Conservation (phyloP, 2,113 vertebrate genomes). For the Manacus vitellinus region DNA sequence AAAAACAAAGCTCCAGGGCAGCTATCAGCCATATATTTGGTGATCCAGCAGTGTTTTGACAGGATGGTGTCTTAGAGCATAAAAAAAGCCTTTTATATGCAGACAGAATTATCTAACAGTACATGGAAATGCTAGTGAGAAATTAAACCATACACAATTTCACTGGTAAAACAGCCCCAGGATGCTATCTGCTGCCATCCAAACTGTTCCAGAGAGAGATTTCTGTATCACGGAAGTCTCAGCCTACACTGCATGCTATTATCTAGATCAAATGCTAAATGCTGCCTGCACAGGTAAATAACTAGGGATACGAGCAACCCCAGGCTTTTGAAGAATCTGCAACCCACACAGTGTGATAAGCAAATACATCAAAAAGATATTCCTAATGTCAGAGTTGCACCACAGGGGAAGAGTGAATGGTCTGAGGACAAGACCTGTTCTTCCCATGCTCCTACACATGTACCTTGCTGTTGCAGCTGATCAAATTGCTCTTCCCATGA, state of each 20-base stretch:
- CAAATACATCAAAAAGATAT: neutral
- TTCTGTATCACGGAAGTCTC: neutral
- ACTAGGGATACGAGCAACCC: neutral
- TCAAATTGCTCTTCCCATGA: neutral
- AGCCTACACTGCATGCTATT: neutral
- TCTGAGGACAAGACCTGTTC: neutral
- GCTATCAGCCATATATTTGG: neutral
- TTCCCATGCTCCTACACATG: rapidly evolving
- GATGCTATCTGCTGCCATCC: neutral
- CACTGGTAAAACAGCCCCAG: neutral
- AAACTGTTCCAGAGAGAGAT: neutral
- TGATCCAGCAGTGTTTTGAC: conserved; percentile 14
- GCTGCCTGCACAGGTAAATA: conserved; percentile 24
- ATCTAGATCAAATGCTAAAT: conserved; percentile 17
- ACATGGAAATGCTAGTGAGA: neutral
- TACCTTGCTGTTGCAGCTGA: neutral
- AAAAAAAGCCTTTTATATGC: neutral
- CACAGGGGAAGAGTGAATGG: rapidly evolving
- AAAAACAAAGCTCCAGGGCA: neutral
- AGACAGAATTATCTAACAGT: conserved; percentile 6
- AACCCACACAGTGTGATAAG: neutral
- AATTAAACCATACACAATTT: conserved; percentile 23
- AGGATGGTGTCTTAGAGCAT: neutral
- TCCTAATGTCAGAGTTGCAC: neutral
- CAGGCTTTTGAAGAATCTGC: neutral